These are phyloP conservation scores for Protosalanx chinensis DNA, from an alignment of 2,797 vertebrate species.

Conservation along the genomic window DNA sequence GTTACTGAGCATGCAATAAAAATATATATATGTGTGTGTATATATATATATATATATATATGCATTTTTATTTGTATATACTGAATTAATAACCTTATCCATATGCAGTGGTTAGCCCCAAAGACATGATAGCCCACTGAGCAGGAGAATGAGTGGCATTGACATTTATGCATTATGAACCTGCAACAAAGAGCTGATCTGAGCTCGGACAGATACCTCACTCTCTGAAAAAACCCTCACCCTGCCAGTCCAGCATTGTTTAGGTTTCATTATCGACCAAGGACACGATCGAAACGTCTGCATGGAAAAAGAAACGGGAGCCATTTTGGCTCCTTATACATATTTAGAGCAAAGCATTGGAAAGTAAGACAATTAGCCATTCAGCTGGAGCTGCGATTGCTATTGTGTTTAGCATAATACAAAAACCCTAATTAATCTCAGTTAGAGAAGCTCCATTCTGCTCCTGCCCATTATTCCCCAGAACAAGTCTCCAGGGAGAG, in stretches of 20 bases:
- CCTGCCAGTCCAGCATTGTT: constrained; percentile 46
- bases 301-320: constrained; percentile 37
- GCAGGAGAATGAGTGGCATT: constrained; percentile 37
- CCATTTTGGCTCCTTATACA: constrained; percentile 45
- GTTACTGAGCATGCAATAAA: too few species aligned
- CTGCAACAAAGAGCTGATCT: constrained; percentile 25
- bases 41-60: too few species aligned
- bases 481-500: constrained; percentile 60
- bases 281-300: constrained; percentile 51
- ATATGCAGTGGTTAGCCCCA: constrained; percentile 26
- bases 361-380: constrained; percentile 61
- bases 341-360: constrained; percentile 61
- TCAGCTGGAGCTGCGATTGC: constrained; percentile 59
- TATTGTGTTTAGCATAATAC: constrained; percentile 66
- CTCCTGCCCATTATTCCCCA: constrained; percentile 59
- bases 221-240: constrained; percentile 33
- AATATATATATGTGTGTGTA: too few species aligned
- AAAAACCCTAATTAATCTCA: constrained; percentile 73
- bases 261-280: constrained; percentile 48
- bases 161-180: constrained; percentile 40
- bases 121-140: constrained; percentile 13
- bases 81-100: constrained; percentile 29
- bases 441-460: constrained; percentile 63
- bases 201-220: constrained; percentile 33
- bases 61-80: not conserved